Conservation (phyloP, 2,888 invertebrate species). For the Rhingia rostrata region DNA sequence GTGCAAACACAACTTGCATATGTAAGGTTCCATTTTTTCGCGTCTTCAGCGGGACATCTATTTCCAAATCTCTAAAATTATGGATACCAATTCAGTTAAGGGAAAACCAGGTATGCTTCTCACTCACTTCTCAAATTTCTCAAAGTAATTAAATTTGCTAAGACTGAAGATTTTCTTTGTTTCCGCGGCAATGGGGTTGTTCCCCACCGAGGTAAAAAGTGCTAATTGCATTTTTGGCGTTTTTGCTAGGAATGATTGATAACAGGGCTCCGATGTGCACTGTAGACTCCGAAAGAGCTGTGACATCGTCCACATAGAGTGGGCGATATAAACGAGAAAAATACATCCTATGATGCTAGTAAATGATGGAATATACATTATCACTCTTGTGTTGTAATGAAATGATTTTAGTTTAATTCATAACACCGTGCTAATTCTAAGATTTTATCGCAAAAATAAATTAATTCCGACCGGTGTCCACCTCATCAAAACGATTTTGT, state of each 20-base stretch:
- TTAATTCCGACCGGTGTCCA: slow-evolving; percentile 34
- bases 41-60: slow-evolving; percentile 89
- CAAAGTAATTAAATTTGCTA: slow-evolving; percentile 87
- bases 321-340: slow-evolving; percentile 88
- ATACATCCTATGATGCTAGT: slow-evolving; percentile 86
- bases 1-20: slow-evolving; percentile 89
- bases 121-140: slow-evolving; percentile 84
- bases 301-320: slow-evolving; percentile 90
- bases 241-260: slow-evolving; percentile 87
- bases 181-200: slow-evolving; percentile 85
- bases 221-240: slow-evolving; percentile 88
- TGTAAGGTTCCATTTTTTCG: slow-evolving; percentile 93
- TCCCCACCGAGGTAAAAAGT: slow-evolving; percentile 87
- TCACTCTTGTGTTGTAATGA: neutral
- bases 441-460: neutral
- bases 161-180: slow-evolving; percentile 86
- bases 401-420: slow-evolving; percentile 7
- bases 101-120: slow-evolving; percentile 65
- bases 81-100: neutral
- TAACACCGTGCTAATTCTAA: neutral
- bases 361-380: slow-evolving; percentile 84
- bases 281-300: slow-evolving; percentile 88
- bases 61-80: slow-evolving; percentile 85
- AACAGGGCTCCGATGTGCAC: slow-evolving; percentile 86
- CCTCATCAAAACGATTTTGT: slow-evolving; percentile 42